A percentile compares a stretch with the other conserved stretches of the same genome.
Conservation (phyloP, 2,113 vertebrate genomes). For the Caranx melampygus region DNA sequence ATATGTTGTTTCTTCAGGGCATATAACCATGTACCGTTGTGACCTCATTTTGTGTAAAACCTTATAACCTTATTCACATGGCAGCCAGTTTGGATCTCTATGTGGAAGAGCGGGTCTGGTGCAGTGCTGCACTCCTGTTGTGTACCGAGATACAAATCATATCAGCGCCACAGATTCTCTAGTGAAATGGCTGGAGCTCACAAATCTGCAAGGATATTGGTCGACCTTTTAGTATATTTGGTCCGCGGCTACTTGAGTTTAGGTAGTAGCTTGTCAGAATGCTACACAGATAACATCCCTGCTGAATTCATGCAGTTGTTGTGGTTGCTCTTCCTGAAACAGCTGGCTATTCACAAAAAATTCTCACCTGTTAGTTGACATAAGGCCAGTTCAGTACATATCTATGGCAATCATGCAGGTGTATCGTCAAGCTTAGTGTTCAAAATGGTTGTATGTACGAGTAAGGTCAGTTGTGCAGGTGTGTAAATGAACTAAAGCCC, state of each 20-base stretch:
- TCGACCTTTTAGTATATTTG: slow-evolving; percentile 7
- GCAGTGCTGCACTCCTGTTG: slow-evolving; percentile 22
- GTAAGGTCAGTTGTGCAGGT: slow-evolving; percentile 39
- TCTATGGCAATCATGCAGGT: slow-evolving; percentile 26
- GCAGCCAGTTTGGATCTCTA: slow-evolving; percentile 51
- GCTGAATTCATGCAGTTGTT: slow-evolving; percentile 10
- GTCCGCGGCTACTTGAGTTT: background rate
- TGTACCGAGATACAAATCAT: slow-evolving; percentile 20
- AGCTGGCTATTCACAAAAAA: slow-evolving; percentile 3
- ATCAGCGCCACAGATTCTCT: slow-evolving; percentile 29
- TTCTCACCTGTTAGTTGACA: slow-evolving; percentile 39
- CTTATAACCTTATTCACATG: slow-evolving; percentile 50
- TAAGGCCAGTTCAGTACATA: slow-evolving; percentile 40
- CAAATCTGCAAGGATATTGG: slow-evolving; percentile 17
- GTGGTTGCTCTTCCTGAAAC: slow-evolving; percentile 21
- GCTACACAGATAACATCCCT: slow-evolving; percentile 1
- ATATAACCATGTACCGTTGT: slow-evolving; percentile 72
- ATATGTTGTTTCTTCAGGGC: slow-evolving; percentile 76
- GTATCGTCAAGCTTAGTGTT: slow-evolving; percentile 22
- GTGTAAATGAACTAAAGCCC: slow-evolving; percentile 16
- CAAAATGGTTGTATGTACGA: slow-evolving; percentile 40
- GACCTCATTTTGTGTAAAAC: slow-evolving; percentile 75
- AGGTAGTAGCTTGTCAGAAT: background rate
- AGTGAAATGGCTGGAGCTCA: slow-evolving; percentile 16
- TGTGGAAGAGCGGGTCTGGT: slow-evolving; percentile 27